These are phyloP conservation scores for Lottia gigantea DNA, from an alignment of 2,888 invertebrate species.

Conservation along the genomic window DNA sequence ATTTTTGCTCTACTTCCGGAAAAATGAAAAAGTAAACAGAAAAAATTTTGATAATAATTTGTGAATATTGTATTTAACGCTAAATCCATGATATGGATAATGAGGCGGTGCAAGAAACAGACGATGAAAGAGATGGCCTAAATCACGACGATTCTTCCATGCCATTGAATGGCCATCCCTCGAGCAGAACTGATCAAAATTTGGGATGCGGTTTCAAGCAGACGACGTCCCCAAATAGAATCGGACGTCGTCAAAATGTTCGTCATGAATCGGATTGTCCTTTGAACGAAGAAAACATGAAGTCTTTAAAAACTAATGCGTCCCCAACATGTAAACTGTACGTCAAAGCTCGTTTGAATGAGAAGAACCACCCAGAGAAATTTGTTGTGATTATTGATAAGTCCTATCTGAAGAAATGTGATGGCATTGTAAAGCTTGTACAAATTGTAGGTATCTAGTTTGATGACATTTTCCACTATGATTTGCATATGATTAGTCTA, in stretches of 20 bases:
- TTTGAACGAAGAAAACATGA: neutral
- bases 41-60: neutral
- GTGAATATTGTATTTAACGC: conserved; percentile 13
- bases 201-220: neutral
- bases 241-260: neutral
- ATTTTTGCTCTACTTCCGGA: neutral
- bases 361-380: conserved; percentile 22
- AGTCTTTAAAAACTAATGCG: too few relatives aligned
- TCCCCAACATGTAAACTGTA: neutral
- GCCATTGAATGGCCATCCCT: neutral
- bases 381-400: conserved; percentile 32
- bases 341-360: neutral
- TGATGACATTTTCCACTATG: too few relatives aligned
- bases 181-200: neutral
- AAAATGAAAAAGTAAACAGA: conserved; percentile 9
- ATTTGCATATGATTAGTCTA: too few relatives aligned
- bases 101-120: neutral
- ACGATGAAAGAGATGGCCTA: neutral
- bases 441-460: conserved; percentile 37
- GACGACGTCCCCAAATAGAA: conserved; percentile 3
- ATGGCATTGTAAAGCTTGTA: conserved; percentile 36
- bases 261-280: neutral
- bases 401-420: conserved; percentile 33
- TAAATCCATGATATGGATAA: conserved; percentile 1
- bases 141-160: neutral